These are phyloP conservation scores for Saturnia pavonia DNA, from an alignment of 2,888 invertebrate genomes.

Conservation along the genomic window DNA sequence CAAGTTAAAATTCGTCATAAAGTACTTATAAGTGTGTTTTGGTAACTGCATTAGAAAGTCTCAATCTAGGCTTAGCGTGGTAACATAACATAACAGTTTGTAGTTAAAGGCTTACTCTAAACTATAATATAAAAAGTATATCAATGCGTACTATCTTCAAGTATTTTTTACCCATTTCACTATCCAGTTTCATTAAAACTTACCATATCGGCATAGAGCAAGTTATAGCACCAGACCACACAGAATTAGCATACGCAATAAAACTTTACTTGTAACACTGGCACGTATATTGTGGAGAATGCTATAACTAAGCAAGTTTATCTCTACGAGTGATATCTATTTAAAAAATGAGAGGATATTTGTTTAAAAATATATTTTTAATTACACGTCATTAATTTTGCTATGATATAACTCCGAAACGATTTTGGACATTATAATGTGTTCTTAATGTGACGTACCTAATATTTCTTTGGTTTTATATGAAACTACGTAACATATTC, in stretches of 20 bases:
- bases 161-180: background rate
- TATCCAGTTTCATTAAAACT: conserved; percentile 20
- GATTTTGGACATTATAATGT: background rate
- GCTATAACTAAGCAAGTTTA: background rate
- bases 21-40: no score
- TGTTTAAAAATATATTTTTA: background rate
- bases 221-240: conserved; percentile 39
- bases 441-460: background rate
- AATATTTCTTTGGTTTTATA: no score
- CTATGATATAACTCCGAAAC: background rate
- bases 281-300: conserved; percentile 22
- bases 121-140: background rate
- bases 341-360: background rate
- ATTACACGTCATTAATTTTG: background rate
- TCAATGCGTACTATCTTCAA: background rate
- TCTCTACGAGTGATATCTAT: background rate
- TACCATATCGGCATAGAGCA: conserved; percentile 4
- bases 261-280: conserved; percentile 42
- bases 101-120: no score
- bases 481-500: no score
- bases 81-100: no score
- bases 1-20: no score
- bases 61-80: no score
- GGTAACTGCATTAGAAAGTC: no score
- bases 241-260: conserved; percentile 62